These are phyloP conservation scores for Zenarchopterus dispar DNA, from an alignment of 2,797 vertebrate species.

Conservation along the genomic window DNA sequence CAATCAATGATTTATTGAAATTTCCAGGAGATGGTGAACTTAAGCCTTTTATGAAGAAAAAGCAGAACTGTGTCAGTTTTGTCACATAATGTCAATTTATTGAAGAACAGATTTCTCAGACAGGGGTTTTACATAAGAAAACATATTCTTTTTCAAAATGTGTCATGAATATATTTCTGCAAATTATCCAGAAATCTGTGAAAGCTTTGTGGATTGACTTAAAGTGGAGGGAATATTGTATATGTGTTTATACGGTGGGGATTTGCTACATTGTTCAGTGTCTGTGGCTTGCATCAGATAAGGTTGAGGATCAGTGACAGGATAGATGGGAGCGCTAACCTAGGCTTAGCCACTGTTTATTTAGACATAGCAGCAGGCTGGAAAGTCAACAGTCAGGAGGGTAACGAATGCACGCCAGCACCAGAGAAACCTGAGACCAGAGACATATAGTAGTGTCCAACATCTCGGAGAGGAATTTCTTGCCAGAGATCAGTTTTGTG, in stretches of 20 bases:
- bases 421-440: conserved; percentile 60
- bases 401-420: conserved; percentile 58
- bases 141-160: too few species aligned
- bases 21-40: too few species aligned
- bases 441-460: conserved; percentile 44
- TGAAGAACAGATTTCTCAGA: too few species aligned
- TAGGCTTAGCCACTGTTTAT: conserved; percentile 70
- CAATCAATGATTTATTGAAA: conserved; percentile 70
- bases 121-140: background rate
- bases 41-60: conserved; percentile 47
- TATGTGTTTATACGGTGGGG: conserved; percentile 16
- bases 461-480: conserved; percentile 40
- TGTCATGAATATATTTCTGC: conserved; percentile 19
- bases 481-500: conserved; percentile 43
- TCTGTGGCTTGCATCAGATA: conserved; percentile 66
- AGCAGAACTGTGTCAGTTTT: conserved; percentile 21
- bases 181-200: conserved; percentile 21
- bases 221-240: conserved; percentile 1
- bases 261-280: conserved; percentile 35
- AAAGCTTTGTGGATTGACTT: conserved; percentile 16
- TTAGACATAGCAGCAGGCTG: conserved; percentile 71
- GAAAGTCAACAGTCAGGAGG: conserved; percentile 70
- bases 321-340: conserved; percentile 56
- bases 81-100: too few species aligned
- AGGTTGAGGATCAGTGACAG: conserved; percentile 59